A percentile compares a stretch with the other conserved stretches of the same genome.
These are phyloP conservation scores for Amblyornis subalaris DNA, from an alignment of 2,113 vertebrate species.

Conservation along the genomic window DNA sequence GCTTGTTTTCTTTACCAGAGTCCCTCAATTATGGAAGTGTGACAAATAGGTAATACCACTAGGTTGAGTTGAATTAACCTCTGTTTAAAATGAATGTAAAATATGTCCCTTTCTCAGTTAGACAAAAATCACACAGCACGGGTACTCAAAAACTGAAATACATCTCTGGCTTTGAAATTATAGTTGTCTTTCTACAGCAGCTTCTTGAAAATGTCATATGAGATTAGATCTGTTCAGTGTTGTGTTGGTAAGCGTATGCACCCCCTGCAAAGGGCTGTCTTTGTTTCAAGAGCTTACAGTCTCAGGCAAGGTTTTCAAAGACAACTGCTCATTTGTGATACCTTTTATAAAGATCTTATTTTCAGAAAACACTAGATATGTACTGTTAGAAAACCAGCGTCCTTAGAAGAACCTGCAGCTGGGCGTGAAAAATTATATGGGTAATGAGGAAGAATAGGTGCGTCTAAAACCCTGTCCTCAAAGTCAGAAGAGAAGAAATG, in stretches of 20 bases:
- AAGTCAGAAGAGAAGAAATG: neutral
- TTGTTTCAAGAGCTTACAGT: neutral
- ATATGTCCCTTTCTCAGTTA: neutral
- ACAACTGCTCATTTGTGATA: neutral
- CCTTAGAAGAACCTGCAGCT: neutral
- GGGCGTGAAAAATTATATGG: neutral
- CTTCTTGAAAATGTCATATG: slow-evolving; percentile 29
- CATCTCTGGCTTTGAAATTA: neutral
- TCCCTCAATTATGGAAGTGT: neutral
- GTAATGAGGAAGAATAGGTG: neutral
- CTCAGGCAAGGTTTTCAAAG: neutral
- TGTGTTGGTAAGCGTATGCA: neutral
- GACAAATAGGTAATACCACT: neutral
- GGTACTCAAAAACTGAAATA: neutral
- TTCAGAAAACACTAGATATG: neutral
- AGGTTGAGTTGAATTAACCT: neutral
- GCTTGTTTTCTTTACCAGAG: neutral
- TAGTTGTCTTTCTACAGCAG: neutral
- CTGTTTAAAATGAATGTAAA: neutral
- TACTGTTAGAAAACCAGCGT: neutral
- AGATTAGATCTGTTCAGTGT: neutral
- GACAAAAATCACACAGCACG: neutral
- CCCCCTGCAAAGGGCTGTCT: neutral
- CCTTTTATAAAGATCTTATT: neutral
- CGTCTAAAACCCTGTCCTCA: neutral